phyloP scores from a whole-genome alignment of 2,113 vertebrate genomes.

The Megaceryle torquata region DNA sequence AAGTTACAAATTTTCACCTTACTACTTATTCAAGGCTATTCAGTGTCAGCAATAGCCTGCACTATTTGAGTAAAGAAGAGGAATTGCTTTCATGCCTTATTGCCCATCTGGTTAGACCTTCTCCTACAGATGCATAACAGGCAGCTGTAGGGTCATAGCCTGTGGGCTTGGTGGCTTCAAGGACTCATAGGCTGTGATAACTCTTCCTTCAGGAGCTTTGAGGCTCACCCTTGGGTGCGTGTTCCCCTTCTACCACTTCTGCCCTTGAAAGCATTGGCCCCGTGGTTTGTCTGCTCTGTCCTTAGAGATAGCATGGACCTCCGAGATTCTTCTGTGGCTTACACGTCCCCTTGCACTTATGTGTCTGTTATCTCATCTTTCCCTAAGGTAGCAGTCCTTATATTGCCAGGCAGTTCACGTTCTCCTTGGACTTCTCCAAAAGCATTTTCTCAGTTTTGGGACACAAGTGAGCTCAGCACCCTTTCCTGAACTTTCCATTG shows the following conservation, averaged over 20 bases:
- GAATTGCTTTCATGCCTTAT: not conserved
- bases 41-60: not conserved
- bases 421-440: not conserved
- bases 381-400: not conserved
- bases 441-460: not conserved
- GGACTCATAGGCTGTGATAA: not conserved
- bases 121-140: not conserved
- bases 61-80: not conserved
- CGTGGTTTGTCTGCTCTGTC: not conserved
- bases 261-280: not conserved
- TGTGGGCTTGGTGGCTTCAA: rapidly evolving
- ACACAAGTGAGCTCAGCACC: not conserved
- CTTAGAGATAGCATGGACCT: not conserved
- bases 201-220: not conserved
- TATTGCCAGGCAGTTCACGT: not conserved
- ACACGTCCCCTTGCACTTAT: not conserved
- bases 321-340: not conserved
- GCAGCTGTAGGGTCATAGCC: not conserved
- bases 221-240: not conserved
- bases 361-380: not conserved
- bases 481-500: not conserved
- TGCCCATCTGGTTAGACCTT: not conserved
- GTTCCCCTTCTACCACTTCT: not conserved
- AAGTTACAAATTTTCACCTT: not conserved
- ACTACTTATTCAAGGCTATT: not conserved